phyloP scores from a whole-genome alignment of 2,888 invertebrate genomes.

The Petrophora chlorosata region DNA sequence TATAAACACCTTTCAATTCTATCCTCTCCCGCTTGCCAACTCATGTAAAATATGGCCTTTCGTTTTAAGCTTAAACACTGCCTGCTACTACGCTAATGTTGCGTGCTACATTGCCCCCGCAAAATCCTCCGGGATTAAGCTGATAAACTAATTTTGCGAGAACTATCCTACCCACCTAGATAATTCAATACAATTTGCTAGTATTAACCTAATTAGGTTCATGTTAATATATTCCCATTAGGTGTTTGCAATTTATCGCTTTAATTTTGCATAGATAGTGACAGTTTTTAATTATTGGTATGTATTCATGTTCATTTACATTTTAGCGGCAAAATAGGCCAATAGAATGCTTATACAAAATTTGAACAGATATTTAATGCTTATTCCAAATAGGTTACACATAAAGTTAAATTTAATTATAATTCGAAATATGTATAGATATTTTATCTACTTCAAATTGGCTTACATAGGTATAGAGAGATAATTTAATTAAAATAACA shows the following conservation, averaged over 20 bases:
- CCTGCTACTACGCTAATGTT: conserved; percentile 11
- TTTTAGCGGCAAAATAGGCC: not conserved
- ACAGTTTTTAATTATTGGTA: conserved; percentile 17
- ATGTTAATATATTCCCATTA: conserved; percentile 38
- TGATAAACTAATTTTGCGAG: conserved; percentile 51
- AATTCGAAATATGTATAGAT: too few relatives aligned
- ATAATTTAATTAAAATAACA: too few relatives aligned
- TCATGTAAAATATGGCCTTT: too few relatives aligned
- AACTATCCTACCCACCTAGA: conserved; percentile 30
- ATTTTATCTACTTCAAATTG: too few relatives aligned
- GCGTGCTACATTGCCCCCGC: conserved; percentile 39
- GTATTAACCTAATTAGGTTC: conserved; percentile 55
- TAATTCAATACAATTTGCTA: conserved; percentile 39
- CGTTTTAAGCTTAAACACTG: not conserved
- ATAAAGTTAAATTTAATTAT: too few relatives aligned
- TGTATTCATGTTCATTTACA: not conserved
- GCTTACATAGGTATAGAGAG: too few relatives aligned
- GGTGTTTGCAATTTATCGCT: conserved; percentile 34
- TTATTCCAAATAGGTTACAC: too few relatives aligned
- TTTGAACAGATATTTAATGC: too few relatives aligned
- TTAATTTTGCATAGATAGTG: conserved; percentile 29
- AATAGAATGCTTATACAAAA: too few relatives aligned
- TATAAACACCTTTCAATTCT: too few relatives aligned
- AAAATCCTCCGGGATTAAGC: conserved; percentile 40
- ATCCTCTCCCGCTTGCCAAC: too few relatives aligned